Evolutionary conservation across 2,797 vertebrate species (phyloP).

Genomic region (Gambelia wislizenii): DNA sequence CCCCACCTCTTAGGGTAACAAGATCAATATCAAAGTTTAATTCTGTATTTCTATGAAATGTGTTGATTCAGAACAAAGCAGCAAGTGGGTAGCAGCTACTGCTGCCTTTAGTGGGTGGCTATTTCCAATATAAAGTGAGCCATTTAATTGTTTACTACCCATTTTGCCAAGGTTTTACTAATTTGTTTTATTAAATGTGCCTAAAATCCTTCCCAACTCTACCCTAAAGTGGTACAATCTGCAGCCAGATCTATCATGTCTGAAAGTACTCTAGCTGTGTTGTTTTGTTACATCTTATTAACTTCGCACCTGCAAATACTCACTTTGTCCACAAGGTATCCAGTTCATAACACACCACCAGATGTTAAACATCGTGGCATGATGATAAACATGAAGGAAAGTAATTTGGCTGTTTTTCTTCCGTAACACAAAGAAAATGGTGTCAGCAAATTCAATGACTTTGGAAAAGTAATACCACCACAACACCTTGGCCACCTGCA

Average conservation of each 20-base stretch:
- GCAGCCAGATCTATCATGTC: neutral
- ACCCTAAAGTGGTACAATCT: neutral
- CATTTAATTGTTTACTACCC: neutral
- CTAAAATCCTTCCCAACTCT: neutral
- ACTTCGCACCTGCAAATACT: slow-evolving; percentile 67
- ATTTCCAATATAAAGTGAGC: neutral
- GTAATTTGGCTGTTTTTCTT: slow-evolving; percentile 90
- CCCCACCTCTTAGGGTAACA: no score
- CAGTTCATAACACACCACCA: slow-evolving; percentile 93
- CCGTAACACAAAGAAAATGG: slow-evolving; percentile 88
- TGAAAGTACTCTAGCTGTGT: neutral
- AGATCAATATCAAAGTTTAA: neutral
- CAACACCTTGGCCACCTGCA: slow-evolving; percentile 87
- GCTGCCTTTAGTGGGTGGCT: neutral
- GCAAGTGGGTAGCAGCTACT: neutral
- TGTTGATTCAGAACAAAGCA: neutral
- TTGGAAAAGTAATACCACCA: slow-evolving; percentile 95
- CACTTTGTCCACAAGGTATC: slow-evolving; percentile 92
- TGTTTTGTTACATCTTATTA: neutral
- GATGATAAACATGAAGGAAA: slow-evolving; percentile 91
- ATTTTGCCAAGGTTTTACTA: neutral
- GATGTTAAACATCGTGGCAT: slow-evolving; percentile 92
- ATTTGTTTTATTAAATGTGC: neutral
- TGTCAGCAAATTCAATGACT: slow-evolving; percentile 89
- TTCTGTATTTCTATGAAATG: neutral